These are phyloP conservation scores for Caenorhabditis imperialis DNA, from an alignment of 2,888 invertebrate species.

Conservation along the genomic window DNA sequence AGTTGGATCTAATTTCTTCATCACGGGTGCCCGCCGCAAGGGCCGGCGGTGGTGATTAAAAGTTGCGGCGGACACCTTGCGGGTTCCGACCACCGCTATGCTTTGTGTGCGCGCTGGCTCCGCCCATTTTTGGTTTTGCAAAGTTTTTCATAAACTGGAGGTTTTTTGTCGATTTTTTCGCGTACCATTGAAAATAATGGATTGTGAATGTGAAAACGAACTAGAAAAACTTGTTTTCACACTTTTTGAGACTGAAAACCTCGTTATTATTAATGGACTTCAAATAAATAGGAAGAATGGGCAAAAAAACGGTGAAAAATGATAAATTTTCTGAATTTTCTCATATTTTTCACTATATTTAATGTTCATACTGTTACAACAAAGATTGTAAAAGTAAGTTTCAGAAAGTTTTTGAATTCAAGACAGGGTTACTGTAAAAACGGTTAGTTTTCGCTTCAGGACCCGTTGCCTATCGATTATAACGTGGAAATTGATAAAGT, in stretches of 20 bases:
- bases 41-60: background rate
- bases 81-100: constrained; percentile 32
- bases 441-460: background rate
- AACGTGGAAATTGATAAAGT: constrained; percentile 26
- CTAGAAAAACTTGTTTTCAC: too few relatives aligned
- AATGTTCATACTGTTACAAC: constrained; percentile 1
- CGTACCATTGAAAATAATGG: too few relatives aligned
- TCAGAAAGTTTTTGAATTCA: background rate
- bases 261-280: too few relatives aligned
- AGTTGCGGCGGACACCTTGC: constrained; percentile 30
- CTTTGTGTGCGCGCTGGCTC: constrained; percentile 13
- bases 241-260: too few relatives aligned
- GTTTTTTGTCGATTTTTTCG: background rate
- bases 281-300: too few relatives aligned
- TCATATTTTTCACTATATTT: background rate
- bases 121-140: constrained; percentile 18
- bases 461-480: constrained; percentile 31
- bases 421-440: background rate
- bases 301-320: too few relatives aligned
- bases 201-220: too few relatives aligned
- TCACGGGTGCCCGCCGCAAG: constrained; percentile 7
- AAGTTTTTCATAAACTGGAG: background rate
- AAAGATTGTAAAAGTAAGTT: constrained; percentile 6
- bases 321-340: too few relatives aligned
- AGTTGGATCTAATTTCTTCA: constrained; percentile 60